Evolutionary conservation across 2,888 invertebrate genomes (phyloP).

Genomic region (Thyatira batis): DNA sequence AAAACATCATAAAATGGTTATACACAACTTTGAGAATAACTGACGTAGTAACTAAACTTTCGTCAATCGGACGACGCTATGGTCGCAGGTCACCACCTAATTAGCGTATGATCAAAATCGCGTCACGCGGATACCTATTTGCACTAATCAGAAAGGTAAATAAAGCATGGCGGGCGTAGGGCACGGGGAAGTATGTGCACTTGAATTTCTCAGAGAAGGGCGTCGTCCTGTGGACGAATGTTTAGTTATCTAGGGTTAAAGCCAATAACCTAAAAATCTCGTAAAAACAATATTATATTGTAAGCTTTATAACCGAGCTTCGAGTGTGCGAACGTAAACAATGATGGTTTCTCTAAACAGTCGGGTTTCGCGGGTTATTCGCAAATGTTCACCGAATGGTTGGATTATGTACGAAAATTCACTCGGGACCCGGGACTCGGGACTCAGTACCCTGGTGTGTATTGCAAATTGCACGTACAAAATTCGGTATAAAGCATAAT

Average conservation of each 20-base stretch:
- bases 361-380: constrained; percentile 39
- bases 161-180: no score
- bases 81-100: no score
- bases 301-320: constrained; percentile 26
- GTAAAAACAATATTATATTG: constrained; percentile 21
- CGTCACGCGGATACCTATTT: no score
- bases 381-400: neutral
- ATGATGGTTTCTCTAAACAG: constrained; percentile 59
- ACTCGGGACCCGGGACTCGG: neutral
- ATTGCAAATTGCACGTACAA: neutral
- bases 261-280: constrained; percentile 22
- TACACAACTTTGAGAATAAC: no score
- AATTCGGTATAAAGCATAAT: neutral
- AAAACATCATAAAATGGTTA: no score
- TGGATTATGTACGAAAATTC: neutral
- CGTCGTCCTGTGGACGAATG: no score
- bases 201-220: no score
- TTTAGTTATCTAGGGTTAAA: constrained; percentile 11
- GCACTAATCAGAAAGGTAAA: no score
- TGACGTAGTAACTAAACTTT: no score
- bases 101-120: no score
- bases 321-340: constrained; percentile 70
- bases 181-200: no score
- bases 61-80: no score
- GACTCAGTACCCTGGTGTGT: neutral